Base-by-base conservation (phyloP, 1,140 invertebrate species). In the Conopomorpha cramerella region DNA sequence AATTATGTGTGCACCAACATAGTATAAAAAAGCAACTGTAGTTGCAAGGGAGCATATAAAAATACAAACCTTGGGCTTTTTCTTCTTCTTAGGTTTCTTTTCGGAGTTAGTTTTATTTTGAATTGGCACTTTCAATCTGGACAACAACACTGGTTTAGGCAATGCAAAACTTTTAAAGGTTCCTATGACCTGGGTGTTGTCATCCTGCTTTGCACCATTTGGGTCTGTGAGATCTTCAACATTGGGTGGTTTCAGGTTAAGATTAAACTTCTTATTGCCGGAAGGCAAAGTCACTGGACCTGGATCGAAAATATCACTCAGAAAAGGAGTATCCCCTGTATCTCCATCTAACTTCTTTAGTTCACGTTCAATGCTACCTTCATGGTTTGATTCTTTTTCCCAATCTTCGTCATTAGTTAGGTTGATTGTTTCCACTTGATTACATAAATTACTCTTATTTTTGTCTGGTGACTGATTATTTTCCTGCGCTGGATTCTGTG, bases 101-200 rank as follows among this genome's bases (percentile, higher is more conserved):
- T 46, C 49, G 26, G 35, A 28, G 38, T 30, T 43, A 38, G 60
- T 68, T n/a, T 72, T 65, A 16, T 56, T 34, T 27, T 55, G 49
- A 54, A 71, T 76, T 17, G 70, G n/a, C 35, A 76, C 41, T 54
- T 72, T 77, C 34, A 74, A 55, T 38, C 73, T 64, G 59, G 76
- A 78, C 34, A 79, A 49, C 34, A 77, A 41, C 13, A 77, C 68
- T 14, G 77, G 77, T 52, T 79, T 79, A 16, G 77, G 77, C 16
- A 79, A 48, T 12, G 77, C 74, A 37, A 79, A 79, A 42, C 77
- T 79, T 61, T 78, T 78, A 47, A 79, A 79, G 42, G 64, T 70
- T 15, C 70, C 71, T 51, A 76, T 72, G 16, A 73, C 65, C 30
- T 60, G 56, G 2, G 58, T 51, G 36, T 62, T 67, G 38, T 71